These are phyloP conservation scores for Rhizomys pruinosus DNA, from an alignment of 2,113 vertebrate species.

Conservation along the genomic window DNA sequence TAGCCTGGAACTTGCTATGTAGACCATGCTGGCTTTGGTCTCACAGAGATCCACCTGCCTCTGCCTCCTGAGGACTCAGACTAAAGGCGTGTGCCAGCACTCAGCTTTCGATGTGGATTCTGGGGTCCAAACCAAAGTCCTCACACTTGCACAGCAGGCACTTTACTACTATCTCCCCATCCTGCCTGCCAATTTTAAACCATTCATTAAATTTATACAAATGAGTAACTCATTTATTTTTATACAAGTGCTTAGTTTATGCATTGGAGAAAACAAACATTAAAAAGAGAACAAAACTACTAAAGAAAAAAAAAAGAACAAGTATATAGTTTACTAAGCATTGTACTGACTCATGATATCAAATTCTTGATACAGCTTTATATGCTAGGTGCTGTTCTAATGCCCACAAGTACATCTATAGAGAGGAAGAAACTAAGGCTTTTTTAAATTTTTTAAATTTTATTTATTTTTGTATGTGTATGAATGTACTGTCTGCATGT, in stretches of 20 bases:
- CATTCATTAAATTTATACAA: not conserved
- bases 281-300: too few relatives aligned
- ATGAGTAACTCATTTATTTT: not conserved
- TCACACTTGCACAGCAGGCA: too few relatives aligned
- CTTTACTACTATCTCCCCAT: not conserved
- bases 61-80: not conserved
- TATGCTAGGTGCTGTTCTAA: not conserved
- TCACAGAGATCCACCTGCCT: not conserved
- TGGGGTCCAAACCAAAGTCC: too few relatives aligned
- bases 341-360: not conserved
- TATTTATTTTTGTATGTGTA: too few relatives aligned
- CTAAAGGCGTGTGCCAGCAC: not conserved
- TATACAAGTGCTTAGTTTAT: not conserved
- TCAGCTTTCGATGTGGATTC: not conserved
- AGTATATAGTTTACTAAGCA: not conserved
- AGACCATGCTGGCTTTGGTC: not conserved
- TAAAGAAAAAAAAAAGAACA: too few relatives aligned
- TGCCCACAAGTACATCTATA: not conserved
- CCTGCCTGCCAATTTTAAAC: not conserved
- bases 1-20: not conserved
- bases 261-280: too few relatives aligned
- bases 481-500: too few relatives aligned
- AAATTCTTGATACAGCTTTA: not conserved
- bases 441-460: too few relatives aligned
- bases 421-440: constrained; percentile 12